A percentile compares a stretch with the other conserved stretches of the same genome.
Evolutionary conservation across 2,113 vertebrate genomes (phyloP).

Genomic region (Rhabdornis inornatus): DNA sequence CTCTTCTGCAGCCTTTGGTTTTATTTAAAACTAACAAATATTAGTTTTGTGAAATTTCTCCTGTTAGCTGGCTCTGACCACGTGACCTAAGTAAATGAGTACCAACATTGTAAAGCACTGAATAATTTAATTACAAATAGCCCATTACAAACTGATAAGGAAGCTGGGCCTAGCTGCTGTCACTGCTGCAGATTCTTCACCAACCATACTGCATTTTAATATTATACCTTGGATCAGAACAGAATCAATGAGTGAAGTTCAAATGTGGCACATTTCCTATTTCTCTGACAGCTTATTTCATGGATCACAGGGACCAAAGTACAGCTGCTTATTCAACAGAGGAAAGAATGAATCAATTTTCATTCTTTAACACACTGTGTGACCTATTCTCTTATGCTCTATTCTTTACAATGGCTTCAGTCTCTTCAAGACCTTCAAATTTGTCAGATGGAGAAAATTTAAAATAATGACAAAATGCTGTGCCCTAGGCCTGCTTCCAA

Average conservation of each 20-base stretch:
- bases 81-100: conserved; percentile 7
- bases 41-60: neutral
- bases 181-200: neutral
- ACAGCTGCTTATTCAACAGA: conserved; percentile 73
- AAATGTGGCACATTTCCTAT: conserved; percentile 62
- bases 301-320: conserved; percentile 72
- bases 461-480: conserved; percentile 59
- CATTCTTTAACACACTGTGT: conserved; percentile 65
- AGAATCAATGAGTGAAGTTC: conserved; percentile 54
- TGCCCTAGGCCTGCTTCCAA: conserved; percentile 52
- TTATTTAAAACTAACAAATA: neutral
- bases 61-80: neutral
- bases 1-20: neutral
- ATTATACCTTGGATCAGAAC: neutral
- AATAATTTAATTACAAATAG: conserved; percentile 17
- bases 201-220: neutral
- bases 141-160: neutral
- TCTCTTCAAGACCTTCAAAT: conserved; percentile 63
- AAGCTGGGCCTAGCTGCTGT: neutral
- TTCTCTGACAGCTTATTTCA: conserved; percentile 74
- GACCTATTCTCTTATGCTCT: conserved; percentile 61
- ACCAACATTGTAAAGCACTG: neutral
- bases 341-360: conserved; percentile 73
- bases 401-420: conserved; percentile 40
- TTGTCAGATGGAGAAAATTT: conserved; percentile 62